phyloP scores from a whole-genome alignment of 92 coral and sea anemone genomes.

The Pocillopora grandis region DNA sequence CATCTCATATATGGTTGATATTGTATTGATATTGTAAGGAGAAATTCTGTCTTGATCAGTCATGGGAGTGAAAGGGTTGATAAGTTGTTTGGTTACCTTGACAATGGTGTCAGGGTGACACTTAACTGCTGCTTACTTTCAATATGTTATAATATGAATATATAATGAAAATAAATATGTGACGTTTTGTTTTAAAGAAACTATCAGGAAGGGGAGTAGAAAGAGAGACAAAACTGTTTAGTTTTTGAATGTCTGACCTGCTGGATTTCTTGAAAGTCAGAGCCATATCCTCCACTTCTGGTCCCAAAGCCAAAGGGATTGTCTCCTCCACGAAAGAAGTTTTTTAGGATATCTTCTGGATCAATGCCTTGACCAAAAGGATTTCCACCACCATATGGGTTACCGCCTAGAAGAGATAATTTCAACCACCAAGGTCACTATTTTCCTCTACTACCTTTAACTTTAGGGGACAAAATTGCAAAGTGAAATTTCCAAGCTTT shows the following conservation, averaged over 20 bases:
- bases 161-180: too few species aligned
- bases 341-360: constrained; percentile 85
- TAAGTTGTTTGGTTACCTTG: too few species aligned
- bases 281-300: constrained; percentile 72
- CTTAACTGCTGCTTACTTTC: too few species aligned
- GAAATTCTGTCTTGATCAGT: too few species aligned
- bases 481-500: too few species aligned
- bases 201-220: too few species aligned
- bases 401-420: constrained; percentile 53
- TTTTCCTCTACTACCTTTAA: not conserved
- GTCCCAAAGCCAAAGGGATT: constrained; percentile 83
- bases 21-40: too few species aligned
- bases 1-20: too few species aligned
- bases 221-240: not conserved
- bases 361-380: constrained; percentile 75
- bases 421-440: not conserved
- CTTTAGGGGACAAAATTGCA: too few species aligned
- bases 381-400: constrained; percentile 81
- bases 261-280: constrained; percentile 64
- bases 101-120: too few species aligned
- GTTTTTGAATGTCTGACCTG: constrained; percentile 43
- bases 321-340: constrained; percentile 88
- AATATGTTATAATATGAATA: too few species aligned
- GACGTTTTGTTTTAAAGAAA: not conserved
- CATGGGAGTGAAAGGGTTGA: too few species aligned